Evolutionary conservation across 2,797 vertebrate species (phyloP), one percentile per base, ranked within the genome.

Genomic region (Pteronotus mesoamericanus): DNA sequence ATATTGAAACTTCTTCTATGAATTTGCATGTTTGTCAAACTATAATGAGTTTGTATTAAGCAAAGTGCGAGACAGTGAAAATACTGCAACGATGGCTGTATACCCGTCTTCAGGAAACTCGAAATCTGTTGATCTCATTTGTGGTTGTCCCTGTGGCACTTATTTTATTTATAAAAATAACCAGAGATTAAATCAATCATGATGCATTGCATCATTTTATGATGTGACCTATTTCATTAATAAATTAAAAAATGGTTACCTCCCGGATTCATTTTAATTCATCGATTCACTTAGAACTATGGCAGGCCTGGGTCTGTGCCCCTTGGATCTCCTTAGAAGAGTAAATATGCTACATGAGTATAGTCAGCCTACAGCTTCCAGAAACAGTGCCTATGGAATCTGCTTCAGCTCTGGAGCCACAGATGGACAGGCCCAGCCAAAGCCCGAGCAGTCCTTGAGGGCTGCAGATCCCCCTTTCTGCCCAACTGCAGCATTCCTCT

Each of bases 91-190:
- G 32, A n/a, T 59, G 4, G 2, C 12, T 96, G 51, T 21, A 32
- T 59, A 86, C 24, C 29, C 86, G 9, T 75, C 26, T 46, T 89
- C 86, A 91, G 68, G 29, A 53, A 42, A 57, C 19, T 79, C 3
- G 42, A 72, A 93, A 86, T 55, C 22, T 93, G 37, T 57, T 51
- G 42, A 91, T 83, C 32, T 46, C 14, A 75, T 26, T 64, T 75
- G 55, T 32, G 12, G 10, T 15, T 19, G 10, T 66, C 89, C 22
- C 19, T 69, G 95, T n/a, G 61, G 34, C 8, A 44, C 42, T 80
- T 68, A 66, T 46, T 89, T 93, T 89, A 72, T 84, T 77, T 94
- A 46, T 75, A 22, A 92, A 88, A 91, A 68, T 48, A 85, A 77
- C 0, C 32, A 89, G 46, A 85, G 10, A 12, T 44, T 77, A 93